A percentile compares a stretch with the other conserved stretches of the same genome.
Conservation (phyloP, 2,113 vertebrate species). For the Phaethornis superciliosus region DNA sequence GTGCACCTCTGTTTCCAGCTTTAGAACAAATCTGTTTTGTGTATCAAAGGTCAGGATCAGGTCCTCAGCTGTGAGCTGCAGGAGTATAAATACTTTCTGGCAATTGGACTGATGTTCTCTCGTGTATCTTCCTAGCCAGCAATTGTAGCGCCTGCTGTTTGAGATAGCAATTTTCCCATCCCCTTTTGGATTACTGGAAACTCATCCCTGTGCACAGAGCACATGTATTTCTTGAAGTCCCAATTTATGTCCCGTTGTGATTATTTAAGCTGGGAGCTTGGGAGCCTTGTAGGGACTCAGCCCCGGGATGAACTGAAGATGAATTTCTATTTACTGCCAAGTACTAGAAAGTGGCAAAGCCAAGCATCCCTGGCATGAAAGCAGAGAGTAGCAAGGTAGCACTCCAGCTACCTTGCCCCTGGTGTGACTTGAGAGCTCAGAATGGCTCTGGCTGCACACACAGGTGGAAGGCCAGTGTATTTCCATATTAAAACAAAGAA, state of each 20-base stretch:
- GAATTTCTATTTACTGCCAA: slow-evolving; percentile 43
- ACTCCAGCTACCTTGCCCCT: not conserved
- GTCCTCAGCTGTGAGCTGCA: slow-evolving; percentile 43
- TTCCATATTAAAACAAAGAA: not conserved
- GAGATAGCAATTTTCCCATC: not conserved
- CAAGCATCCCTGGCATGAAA: not conserved
- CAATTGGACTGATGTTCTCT: slow-evolving; percentile 15
- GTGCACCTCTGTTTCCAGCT: not conserved
- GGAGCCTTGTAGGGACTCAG: not conserved
- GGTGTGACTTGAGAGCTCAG: not conserved
- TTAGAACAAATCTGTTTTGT: slow-evolving; percentile 3
- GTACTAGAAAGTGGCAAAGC: not conserved
- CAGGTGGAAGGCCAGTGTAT: not conserved
- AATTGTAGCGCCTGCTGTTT: not conserved
- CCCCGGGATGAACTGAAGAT: slow-evolving; percentile 5
- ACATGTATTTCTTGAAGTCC: not conserved
- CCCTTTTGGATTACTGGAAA: slow-evolving; percentile 22
- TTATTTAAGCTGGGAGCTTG: slow-evolving; percentile 35
- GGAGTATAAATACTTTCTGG: slow-evolving; percentile 26
- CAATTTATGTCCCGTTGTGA: not conserved
- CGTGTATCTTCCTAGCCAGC: slow-evolving; percentile 1
- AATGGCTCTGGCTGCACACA: not conserved
- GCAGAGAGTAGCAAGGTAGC: not conserved
- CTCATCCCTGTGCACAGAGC: not conserved
- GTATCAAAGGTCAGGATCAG: slow-evolving; percentile 33